Base-by-base conservation (phyloP, 2,797 vertebrate genomes). In the Lacerta bilineata region DNA sequence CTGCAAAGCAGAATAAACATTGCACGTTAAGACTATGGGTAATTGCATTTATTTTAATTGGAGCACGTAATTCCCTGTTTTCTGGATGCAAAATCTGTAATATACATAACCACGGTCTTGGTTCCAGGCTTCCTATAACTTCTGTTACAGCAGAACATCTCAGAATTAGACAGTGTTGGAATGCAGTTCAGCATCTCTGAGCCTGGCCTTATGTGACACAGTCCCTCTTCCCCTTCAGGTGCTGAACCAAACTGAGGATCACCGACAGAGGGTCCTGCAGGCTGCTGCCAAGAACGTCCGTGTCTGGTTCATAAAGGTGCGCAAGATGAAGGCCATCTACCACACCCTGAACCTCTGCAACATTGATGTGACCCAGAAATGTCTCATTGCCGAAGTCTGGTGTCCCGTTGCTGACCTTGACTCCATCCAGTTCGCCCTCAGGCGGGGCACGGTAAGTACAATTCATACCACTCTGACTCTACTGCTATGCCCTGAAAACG, bases 241-340 rank as follows among this genome's bases (percentile, higher is more conserved):
- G 93, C 96, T 99, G 94, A 99, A 98, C 97, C 99, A 99, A 96
- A 99, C 99, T 0, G 99, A 99, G 95, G 99, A 99, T 93, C 99
- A 99, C 93, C 97, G 98, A 29, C 99, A 99, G 94, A 96, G 99
- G 90, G 99, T 99, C 89, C 95, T 99, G 87, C 98, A 99, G 96
- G 99, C 99, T 0, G 98, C 98, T 0, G 98, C 99, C 64, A 99
- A 99, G 95, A 99, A 97, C 0, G 96, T 99, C 80, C 96, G 99
- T 0, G 98, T 99, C 72, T 99, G 99, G 99, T 99, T 99, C 97
- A 99, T 99, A 96, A 99, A 99, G 89, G 99, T 99, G 83, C 95
- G 98, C 93, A 99, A 99, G 97, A 99, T 99, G 99, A 99, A 99
- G 97, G 99, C 99, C 39, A 98, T 99, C 95, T 99, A 99, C 97